Conservation (phyloP, 2,888 invertebrate species). For the Oxytorus armatus region DNA sequence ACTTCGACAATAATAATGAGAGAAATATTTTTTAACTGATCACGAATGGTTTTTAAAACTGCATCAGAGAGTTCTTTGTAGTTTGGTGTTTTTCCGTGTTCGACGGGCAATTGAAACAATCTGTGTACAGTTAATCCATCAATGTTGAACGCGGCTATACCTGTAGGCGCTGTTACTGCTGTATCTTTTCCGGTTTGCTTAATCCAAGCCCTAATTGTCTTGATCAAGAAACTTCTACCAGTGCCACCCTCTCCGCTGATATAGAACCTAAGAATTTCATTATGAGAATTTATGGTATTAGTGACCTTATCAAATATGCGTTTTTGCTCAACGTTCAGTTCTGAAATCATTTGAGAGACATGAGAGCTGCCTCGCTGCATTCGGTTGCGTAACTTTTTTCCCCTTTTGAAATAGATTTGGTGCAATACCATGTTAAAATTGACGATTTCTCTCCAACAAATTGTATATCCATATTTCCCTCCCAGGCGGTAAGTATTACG, state of each 20-base stretch:
- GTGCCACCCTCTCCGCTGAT: slow-evolving; percentile 68
- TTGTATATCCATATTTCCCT: slow-evolving; percentile 25
- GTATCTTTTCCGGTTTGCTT: slow-evolving; percentile 63
- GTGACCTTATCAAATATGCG: not conserved
- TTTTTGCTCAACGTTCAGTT: no score
- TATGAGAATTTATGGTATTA: slow-evolving; percentile 3
- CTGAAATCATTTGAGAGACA: no score
- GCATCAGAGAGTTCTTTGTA: slow-evolving; percentile 74
- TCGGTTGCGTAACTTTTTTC: no score
- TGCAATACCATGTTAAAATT: not conserved
- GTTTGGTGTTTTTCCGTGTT: slow-evolving; percentile 73
- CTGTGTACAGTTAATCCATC: slow-evolving; percentile 77
- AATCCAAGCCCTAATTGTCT: slow-evolving; percentile 71
- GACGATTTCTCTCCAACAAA: slow-evolving; percentile 14
- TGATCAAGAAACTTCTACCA: slow-evolving; percentile 27
- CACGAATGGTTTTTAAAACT: slow-evolving; percentile 68
- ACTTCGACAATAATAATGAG: slow-evolving; percentile 77
- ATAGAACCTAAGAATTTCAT: slow-evolving; percentile 46
- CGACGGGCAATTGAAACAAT: slow-evolving; percentile 75
- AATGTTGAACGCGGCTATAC: no score
- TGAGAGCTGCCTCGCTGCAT: no score
- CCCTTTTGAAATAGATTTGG: slow-evolving; percentile 19
- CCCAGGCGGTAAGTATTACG: slow-evolving; percentile 7
- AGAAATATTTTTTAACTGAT: slow-evolving; percentile 72
- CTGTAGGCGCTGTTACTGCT: slow-evolving; percentile 69